Percentiles rank a stretch among this genome's conserved stretches.
These are phyloP conservation scores for Oenanthe melanoleuca DNA, from an alignment of 2,113 vertebrate species.

Conservation along the genomic window DNA sequence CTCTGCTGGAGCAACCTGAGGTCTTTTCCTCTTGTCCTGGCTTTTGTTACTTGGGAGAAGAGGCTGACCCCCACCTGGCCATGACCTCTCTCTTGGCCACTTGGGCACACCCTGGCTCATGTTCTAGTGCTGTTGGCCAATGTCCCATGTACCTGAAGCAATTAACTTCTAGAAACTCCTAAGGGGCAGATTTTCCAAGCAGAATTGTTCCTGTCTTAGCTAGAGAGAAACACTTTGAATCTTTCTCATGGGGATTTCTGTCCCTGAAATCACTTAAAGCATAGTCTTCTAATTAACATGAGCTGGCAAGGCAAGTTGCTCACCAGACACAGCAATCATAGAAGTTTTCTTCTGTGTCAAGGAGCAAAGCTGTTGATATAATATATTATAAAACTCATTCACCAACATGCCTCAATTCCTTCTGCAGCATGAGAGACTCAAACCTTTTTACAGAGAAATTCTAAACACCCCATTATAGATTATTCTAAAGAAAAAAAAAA, in stretches of 20 bases:
- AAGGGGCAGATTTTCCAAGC: neutral
- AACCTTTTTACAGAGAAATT: neutral
- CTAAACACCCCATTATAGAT: accelerated
- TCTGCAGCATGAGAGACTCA: neutral
- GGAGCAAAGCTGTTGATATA: neutral
- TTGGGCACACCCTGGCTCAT: neutral
- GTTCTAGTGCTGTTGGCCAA: neutral
- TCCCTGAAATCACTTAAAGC: neutral
- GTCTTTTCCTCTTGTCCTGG: neutral
- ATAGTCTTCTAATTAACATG: neutral
- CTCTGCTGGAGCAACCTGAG: neutral
- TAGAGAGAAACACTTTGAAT: neutral
- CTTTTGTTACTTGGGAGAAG: too few species aligned
- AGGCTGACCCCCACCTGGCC: accelerated
- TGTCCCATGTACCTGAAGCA: neutral
- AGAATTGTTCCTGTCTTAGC: neutral
- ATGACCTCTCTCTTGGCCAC: neutral
- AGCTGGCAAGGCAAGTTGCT: neutral
- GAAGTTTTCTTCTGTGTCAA: neutral
- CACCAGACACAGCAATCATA: neutral
- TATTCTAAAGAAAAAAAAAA: neutral
- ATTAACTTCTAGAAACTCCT: neutral
- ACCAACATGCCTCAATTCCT: accelerated
- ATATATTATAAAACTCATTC: neutral
- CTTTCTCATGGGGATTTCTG: neutral